These are phyloP conservation scores for Clamator glandarius DNA, from an alignment of 2,797 vertebrate genomes.

Conservation along the genomic window DNA sequence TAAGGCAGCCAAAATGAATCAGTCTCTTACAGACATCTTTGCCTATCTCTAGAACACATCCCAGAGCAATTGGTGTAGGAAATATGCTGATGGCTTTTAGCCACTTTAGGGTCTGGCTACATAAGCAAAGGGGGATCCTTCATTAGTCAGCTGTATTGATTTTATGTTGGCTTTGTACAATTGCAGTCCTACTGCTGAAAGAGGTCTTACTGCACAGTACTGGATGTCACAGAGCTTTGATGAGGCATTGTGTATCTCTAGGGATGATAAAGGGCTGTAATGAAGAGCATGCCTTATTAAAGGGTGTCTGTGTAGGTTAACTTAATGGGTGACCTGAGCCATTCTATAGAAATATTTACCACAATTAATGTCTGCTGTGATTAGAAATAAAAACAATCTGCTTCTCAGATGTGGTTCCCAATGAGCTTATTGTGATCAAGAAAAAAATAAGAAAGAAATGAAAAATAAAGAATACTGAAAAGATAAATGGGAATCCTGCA, in stretches of 20 bases:
- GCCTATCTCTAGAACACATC: neutral
- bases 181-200: neutral
- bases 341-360: neutral
- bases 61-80: neutral
- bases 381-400: neutral
- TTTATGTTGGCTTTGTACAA: neutral
- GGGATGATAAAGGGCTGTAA: constrained; percentile 14
- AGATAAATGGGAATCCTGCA: neutral
- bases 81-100: neutral
- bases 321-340: constrained; percentile 4
- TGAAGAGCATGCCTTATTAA: constrained; percentile 21
- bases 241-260: neutral
- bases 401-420: neutral
- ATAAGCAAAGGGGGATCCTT: constrained; percentile 7
- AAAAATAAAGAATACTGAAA: neutral
- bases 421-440: neutral
- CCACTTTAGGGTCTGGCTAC: neutral
- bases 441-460: neutral
- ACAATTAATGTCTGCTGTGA: neutral
- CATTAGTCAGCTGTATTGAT: constrained; percentile 48
- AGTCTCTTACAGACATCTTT: neutral
- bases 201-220: constrained; percentile 2
- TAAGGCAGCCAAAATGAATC: too few species aligned
- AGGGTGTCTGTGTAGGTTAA: neutral
- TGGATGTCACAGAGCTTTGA: constrained; percentile 14